A percentile compares a stretch with the other conserved stretches of the same genome.
These are phyloP conservation scores for Pristionchus japonicus DNA, from an alignment of 2,888 invertebrate species.

Conservation along the genomic window DNA sequence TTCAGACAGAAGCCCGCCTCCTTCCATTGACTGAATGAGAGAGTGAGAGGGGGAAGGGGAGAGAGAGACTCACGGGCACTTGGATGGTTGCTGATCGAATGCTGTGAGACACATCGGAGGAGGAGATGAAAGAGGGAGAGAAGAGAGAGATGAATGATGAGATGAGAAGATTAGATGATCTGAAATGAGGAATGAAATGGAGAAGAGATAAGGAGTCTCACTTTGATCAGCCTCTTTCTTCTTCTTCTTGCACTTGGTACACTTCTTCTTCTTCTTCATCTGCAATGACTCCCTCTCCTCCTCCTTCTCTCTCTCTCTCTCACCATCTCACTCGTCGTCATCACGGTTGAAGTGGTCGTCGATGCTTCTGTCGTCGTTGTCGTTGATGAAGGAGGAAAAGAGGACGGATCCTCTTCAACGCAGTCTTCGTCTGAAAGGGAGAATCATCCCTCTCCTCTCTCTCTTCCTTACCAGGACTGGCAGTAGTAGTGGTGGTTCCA, in stretches of 20 bases:
- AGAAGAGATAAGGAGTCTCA: background rate
- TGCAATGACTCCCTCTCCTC: background rate
- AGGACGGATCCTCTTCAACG: background rate
- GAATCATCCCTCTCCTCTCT: background rate
- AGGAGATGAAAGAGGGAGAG: background rate
- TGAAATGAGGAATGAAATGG: background rate
- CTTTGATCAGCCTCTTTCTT: constrained; percentile 47
- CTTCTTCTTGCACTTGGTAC: constrained; percentile 49
- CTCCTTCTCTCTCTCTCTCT: background rate
- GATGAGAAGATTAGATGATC: background rate
- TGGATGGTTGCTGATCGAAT: constrained; percentile 44
- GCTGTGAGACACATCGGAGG: constrained; percentile 37
- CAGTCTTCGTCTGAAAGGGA: background rate
- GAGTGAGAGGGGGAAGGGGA: background rate
- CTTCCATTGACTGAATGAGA: constrained; percentile 55
- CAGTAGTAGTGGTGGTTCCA: background rate
- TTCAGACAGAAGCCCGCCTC: constrained; percentile 57
- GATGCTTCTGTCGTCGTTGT: background rate
- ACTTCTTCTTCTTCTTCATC: constrained; percentile 47
- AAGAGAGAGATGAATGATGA: background rate
- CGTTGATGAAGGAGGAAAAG: background rate
- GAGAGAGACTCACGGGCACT: constrained; percentile 11
- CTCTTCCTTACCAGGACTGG: background rate
- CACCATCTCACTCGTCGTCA: background rate
- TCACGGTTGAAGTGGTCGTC: background rate